phyloP scores from a whole-genome alignment of 37 sponge, comb jelly and placozoan genomes.

The Dysidea cf. avara region DNA sequence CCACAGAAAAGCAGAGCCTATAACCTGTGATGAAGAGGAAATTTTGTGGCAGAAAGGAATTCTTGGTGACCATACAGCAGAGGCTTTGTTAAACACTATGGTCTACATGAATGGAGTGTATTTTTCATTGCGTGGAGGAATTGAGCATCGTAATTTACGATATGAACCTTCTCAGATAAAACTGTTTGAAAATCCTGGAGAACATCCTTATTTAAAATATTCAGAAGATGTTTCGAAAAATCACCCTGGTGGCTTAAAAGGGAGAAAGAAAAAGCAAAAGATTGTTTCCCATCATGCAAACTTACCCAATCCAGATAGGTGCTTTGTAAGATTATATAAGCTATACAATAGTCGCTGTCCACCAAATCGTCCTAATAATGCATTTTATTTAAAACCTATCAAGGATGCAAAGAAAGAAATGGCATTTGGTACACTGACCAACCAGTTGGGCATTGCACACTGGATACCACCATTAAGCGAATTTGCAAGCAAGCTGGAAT shows the following conservation, averaged over 20 bases:
- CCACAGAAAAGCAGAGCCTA: constrained; percentile 35
- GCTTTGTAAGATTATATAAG: constrained; percentile 24
- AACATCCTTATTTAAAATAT: constrained; percentile 14
- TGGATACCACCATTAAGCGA: neutral
- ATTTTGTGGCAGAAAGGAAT: constrained; percentile 40
- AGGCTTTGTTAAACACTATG: constrained; percentile 31
- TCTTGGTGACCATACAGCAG: constrained; percentile 11
- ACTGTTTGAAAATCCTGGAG: neutral
- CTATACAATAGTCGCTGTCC: constrained; percentile 12
- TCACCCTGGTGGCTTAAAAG: constrained; percentile 35
- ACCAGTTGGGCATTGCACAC: constrained; percentile 15
- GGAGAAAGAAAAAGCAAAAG: constrained; percentile 6
- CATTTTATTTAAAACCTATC: constrained; percentile 19
- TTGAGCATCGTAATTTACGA: constrained; percentile 39
- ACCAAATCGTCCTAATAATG: constrained; percentile 1
- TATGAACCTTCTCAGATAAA: constrained; percentile 14
- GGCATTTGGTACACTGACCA: constrained; percentile 12
- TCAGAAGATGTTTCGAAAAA: constrained; percentile 42
- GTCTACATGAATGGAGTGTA: constrained; percentile 17
- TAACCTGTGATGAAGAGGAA: constrained; percentile 24
- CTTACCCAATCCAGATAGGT: neutral
- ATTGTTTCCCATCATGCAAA: constrained; percentile 31
- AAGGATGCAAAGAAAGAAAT: neutral
- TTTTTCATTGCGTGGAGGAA: constrained; percentile 37
- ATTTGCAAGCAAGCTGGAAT: constrained; percentile 23